These are phyloP conservation scores for Agrochola litura DNA, from an alignment of 2,888 invertebrate genomes.

Conservation along the genomic window DNA sequence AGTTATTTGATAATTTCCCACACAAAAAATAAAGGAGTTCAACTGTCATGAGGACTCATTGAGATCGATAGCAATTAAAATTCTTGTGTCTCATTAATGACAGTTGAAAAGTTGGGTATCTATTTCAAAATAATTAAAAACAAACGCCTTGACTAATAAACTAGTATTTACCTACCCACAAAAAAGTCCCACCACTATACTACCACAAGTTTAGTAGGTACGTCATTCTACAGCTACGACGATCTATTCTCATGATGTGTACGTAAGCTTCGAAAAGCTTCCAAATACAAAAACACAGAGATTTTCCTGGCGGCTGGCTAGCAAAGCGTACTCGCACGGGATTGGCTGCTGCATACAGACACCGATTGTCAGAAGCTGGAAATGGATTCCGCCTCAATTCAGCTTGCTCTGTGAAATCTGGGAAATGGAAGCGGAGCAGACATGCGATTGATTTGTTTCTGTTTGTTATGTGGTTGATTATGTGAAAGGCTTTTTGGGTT, in stretches of 20 bases:
- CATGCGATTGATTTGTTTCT: conserved; percentile 42
- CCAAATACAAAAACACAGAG: conserved; percentile 40
- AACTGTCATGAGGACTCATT: no score
- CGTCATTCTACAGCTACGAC: background rate
- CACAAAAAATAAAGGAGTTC: no score
- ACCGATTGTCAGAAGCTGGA: conserved; percentile 69
- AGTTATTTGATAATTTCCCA: no score
- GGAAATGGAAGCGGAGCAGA: conserved; percentile 54
- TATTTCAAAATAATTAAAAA: no score
- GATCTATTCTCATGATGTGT: conserved; percentile 21
- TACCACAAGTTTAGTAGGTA: background rate
- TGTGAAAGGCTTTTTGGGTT: background rate
- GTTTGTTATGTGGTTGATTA: conserved; percentile 27
- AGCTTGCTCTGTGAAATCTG: conserved; percentile 50
- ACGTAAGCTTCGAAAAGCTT: conserved; percentile 11
- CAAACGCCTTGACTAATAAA: no score
- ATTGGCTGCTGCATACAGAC: conserved; percentile 68
- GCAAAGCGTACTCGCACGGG: conserved; percentile 63
- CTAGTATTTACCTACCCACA: no score
- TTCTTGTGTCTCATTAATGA: no score
- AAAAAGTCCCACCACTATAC: no score
- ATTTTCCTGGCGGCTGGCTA: conserved; percentile 36
- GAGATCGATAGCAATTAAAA: no score
- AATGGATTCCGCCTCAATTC: conserved; percentile 66
- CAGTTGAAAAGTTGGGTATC: no score